Conservation (phyloP, 37 sponge, comb jelly and placozoan species). For the Ianthella basta region DNA sequence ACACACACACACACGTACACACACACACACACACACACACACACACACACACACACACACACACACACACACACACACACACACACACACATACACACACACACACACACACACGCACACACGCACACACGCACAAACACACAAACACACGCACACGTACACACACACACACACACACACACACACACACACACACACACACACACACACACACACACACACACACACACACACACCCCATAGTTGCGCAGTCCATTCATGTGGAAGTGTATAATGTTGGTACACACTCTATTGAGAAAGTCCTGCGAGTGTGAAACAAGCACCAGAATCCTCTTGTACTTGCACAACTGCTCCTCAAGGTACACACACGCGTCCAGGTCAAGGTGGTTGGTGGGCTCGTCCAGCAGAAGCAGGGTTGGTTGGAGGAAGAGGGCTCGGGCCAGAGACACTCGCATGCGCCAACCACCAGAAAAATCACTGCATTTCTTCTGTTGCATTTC, state of each 20-base stretch:
- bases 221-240: conserved; percentile 52
- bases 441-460: conserved; percentile 91
- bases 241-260: conserved; percentile 66
- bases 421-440: conserved; percentile 87
- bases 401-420: conserved; percentile 86
- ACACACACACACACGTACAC: not conserved
- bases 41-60: not conserved
- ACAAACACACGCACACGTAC: not conserved
- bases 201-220: not conserved
- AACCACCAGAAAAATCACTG: conserved; percentile 94
- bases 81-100: not conserved
- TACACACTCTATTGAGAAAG: conserved; percentile 96
- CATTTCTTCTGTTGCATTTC: conserved; percentile 80
- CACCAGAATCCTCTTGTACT: conserved; percentile 86
- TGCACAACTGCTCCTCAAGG: conserved; percentile 89
- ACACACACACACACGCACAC: not conserved
- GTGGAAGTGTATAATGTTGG: conserved; percentile 92
- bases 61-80: not conserved
- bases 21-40: not conserved
- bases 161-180: not conserved
- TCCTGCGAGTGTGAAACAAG: conserved; percentile 97
- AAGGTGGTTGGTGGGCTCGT: conserved; percentile 96
- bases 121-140: too few species aligned
- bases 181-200: not conserved
- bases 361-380: conserved; percentile 98